Conservation (phyloP, 2,888 invertebrate species). For the Salpingus planirostris region DNA sequence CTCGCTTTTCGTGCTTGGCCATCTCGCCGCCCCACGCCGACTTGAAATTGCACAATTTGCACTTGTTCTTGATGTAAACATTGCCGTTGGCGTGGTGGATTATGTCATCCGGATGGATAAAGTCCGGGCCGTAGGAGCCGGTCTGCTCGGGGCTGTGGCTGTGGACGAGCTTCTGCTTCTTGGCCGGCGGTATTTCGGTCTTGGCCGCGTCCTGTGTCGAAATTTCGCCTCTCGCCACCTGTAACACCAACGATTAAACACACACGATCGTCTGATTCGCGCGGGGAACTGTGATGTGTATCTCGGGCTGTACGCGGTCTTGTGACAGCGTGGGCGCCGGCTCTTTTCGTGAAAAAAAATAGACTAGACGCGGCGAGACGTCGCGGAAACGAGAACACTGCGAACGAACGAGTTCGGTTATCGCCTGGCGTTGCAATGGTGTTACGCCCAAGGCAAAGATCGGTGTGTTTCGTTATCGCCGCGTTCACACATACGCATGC, state of each 20-base stretch:
- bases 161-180: constrained; percentile 17
- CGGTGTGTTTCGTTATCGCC: constrained; percentile 22
- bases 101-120: constrained; percentile 44
- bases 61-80: constrained; percentile 41
- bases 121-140: constrained; percentile 40
- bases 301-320: too few species aligned
- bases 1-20: constrained; percentile 45
- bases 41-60: constrained; percentile 49
- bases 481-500: constrained; percentile 9
- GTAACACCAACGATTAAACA: too few species aligned
- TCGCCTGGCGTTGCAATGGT: constrained; percentile 14
- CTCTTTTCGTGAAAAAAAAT: too few species aligned
- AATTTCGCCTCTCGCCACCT: constrained; percentile 6
- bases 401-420: too few species aligned
- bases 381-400: too few species aligned
- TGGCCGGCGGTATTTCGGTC: constrained; percentile 19
- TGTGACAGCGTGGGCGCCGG: too few species aligned
- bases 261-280: too few species aligned
- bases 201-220: constrained; percentile 13
- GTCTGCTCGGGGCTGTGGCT: constrained; percentile 18
- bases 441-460: constrained; percentile 28
- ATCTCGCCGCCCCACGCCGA: constrained; percentile 52
- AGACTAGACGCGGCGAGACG: too few species aligned
- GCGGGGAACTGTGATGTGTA: too few species aligned
- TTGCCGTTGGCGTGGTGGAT: constrained; percentile 41